phyloP scores from a whole-genome alignment of 2,888 invertebrate genomes.

The Ormyrus labotus region DNA sequence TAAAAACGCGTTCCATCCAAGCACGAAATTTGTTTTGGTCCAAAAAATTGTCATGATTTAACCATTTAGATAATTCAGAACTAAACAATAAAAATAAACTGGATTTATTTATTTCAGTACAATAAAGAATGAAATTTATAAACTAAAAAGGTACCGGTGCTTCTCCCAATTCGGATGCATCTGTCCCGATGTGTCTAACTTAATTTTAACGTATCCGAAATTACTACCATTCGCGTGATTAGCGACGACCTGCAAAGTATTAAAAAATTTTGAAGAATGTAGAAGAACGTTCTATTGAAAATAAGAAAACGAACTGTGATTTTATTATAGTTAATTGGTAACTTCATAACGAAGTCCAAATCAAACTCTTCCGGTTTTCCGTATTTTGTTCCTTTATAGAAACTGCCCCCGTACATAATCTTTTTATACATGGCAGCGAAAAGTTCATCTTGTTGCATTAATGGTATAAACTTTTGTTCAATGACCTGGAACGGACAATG shows the following conservation, averaged over 20 bases:
- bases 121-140: not conserved
- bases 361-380: slow-evolving; percentile 80
- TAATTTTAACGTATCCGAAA: slow-evolving; percentile 45
- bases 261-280: not conserved
- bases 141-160: not conserved
- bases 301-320: slow-evolving; percentile 19
- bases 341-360: slow-evolving; percentile 76
- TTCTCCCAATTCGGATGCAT: slow-evolving; percentile 8
- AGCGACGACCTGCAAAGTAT: slow-evolving; percentile 30
- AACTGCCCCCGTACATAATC: slow-evolving; percentile 79
- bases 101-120: not conserved
- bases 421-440: slow-evolving; percentile 68
- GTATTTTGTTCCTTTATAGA: slow-evolving; percentile 79
- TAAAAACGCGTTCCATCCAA: slow-evolving; percentile 39
- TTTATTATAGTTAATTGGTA: slow-evolving; percentile 33
- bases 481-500: slow-evolving; percentile 28
- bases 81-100: slow-evolving; percentile 3
- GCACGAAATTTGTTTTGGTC: slow-evolving; percentile 47
- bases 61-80: not conserved
- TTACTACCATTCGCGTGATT: slow-evolving; percentile 5
- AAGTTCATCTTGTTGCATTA: slow-evolving; percentile 57
- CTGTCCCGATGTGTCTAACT: not conserved
- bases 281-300: too few relatives aligned
- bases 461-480: slow-evolving; percentile 20
- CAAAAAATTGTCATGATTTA: slow-evolving; percentile 33